Conservation (phyloP, 1,140 invertebrate genomes). For the Anthonomus grandis region DNA sequence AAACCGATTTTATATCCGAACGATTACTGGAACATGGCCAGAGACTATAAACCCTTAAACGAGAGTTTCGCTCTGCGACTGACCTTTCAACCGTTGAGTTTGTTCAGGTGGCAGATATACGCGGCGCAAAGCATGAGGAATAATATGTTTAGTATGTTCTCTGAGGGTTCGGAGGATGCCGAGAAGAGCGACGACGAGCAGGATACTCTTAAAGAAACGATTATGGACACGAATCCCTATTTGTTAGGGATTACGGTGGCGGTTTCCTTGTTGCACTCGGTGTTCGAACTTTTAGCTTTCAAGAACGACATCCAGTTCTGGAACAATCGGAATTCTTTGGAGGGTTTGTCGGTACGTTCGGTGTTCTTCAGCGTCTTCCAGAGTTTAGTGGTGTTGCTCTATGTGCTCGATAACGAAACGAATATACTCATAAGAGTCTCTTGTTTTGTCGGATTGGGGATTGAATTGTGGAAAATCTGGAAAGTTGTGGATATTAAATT, state of each 20-base stretch:
- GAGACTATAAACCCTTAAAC: slow-evolving; percentile 95
- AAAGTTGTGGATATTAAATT: slow-evolving; percentile 90
- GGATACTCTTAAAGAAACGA: slow-evolving; percentile 94
- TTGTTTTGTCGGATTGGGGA: slow-evolving; percentile 89
- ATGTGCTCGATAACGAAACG: slow-evolving; percentile 98
- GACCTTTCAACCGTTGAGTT: slow-evolving; percentile 90
- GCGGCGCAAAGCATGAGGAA: slow-evolving; percentile 87
- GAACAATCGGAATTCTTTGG: slow-evolving; percentile 95
- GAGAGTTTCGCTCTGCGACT: slow-evolving; percentile 72
- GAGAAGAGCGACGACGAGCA: slow-evolving; percentile 88
- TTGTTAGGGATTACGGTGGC: slow-evolving; percentile 87
- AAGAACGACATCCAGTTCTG: slow-evolving; percentile 99
- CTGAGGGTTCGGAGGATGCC: slow-evolving; percentile 54
- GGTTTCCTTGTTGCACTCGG: slow-evolving; percentile 93
- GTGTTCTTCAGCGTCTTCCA: slow-evolving; percentile 99
- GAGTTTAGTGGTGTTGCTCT: slow-evolving; percentile 89
- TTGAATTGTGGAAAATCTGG: slow-evolving; percentile 99
- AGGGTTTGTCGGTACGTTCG: slow-evolving; percentile 95
- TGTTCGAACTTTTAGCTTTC: slow-evolving; percentile 98
- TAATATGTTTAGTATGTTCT: slow-evolving; percentile 77
- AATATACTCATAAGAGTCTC: slow-evolving; percentile 93
- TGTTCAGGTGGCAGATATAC: slow-evolving; percentile 98
- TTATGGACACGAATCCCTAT: slow-evolving; percentile 96
- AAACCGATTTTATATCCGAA: slow-evolving; percentile 95
- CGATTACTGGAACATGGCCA: slow-evolving; percentile 98